phyloP scores from a whole-genome alignment of 2,888 invertebrate species.

The Rosalia funebris region DNA sequence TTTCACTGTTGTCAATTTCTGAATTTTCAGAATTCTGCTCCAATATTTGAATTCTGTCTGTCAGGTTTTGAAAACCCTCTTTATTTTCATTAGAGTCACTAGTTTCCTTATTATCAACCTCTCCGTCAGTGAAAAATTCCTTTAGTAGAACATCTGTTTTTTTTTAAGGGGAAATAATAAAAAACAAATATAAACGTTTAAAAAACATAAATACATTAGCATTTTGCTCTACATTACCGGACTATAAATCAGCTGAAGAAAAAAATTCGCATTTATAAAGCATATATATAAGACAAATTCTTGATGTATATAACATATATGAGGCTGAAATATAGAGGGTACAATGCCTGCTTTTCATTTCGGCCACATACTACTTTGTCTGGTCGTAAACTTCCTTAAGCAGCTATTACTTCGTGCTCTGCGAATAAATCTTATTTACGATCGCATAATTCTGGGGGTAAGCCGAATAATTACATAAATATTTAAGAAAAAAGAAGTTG shows the following conservation, averaged over 20 bases:
- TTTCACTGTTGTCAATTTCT: constrained; percentile 45
- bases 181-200: no score
- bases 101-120: no score
- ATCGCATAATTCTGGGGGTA: constrained; percentile 16
- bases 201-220: no score
- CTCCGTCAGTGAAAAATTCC: no score
- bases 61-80: constrained; percentile 71
- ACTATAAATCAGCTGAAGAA: background rate
- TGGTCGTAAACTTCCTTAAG: constrained; percentile 42
- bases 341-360: constrained; percentile 43
- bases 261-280: background rate
- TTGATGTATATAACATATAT: constrained; percentile 28
- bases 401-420: constrained; percentile 33
- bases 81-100: constrained; percentile 49
- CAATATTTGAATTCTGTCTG: constrained; percentile 75
- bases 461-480: constrained; percentile 6
- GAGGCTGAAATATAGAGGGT: constrained; percentile 32
- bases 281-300: constrained; percentile 17
- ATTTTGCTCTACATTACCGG: background rate
- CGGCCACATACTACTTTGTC: constrained; percentile 45
- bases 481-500: background rate
- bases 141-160: no score
- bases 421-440: constrained; percentile 40
- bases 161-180: no score
- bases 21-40: constrained; percentile 65